Evolutionary conservation across 2,888 invertebrate genomes (phyloP), one percentile per base, ranked within the genome.

Genomic region (Cryptus viduatorius): DNA sequence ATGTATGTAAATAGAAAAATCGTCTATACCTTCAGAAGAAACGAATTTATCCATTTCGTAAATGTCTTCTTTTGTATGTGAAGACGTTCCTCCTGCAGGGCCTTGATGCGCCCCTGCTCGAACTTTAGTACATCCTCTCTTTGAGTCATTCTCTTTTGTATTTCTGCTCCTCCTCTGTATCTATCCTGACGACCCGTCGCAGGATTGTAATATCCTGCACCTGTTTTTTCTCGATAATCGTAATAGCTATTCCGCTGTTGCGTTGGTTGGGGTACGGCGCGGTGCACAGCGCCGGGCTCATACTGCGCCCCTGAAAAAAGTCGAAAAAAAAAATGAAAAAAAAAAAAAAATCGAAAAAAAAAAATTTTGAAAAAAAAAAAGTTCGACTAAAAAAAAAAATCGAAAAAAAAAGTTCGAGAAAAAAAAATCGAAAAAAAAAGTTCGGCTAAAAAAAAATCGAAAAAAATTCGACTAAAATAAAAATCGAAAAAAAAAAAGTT

Each of bases 61-160:
- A 99, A 99, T 44, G 99, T 99, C 94, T 99, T 99, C 96, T 99
- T 99, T 95, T 99, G 99, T 90, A 99, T 99, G 94, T 98, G 97
- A 88, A 99, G 95, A 82, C 99, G 97, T 95, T 99, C 99, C 94
- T 99, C 98, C 94, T 99, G 99, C 93, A 99, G 96, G 93, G 98
- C 98, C 95, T 97, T 97, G 94, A 99, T 99, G 89, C 99, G 97
- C 93, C 98, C 98, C 95, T 98, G 98, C 96, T 99, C 99, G 94
- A 99, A 99, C 94, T 98, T 98, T 93, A 97, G 96, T 90, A 97
- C 97, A 94, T 98, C 98, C 94, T 98, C 98, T 84, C 98, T 95
- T 94, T 98, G 98, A 95, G 97, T 98, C 98, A 98, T 97, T 94
- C 96, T 96, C 94, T 95, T 95, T 94, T 96, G 96, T 90, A 96